Percentiles rank a stretch among this genome's conserved stretches.
Conservation (phyloP, 2,888 invertebrate species). For the Cryptocephalus primarius region DNA sequence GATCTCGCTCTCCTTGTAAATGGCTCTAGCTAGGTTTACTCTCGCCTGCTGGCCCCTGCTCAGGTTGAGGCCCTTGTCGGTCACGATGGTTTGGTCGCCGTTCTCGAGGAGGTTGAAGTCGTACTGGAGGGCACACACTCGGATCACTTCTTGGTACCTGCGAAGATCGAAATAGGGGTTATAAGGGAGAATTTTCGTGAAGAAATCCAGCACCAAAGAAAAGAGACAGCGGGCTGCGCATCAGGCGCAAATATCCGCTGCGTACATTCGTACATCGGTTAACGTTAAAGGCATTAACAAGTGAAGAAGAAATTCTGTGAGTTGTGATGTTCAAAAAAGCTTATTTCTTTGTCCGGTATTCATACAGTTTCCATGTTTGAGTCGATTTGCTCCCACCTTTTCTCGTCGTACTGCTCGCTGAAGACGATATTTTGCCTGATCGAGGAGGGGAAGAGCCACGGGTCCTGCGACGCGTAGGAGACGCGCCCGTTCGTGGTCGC, state of each 20-base stretch:
- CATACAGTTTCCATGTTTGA: no score
- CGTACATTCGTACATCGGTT: no score
- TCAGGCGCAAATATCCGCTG: no score
- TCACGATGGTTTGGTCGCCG: constrained; percentile 43
- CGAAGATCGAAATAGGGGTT: no score
- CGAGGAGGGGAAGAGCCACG: constrained; percentile 27
- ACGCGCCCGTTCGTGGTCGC: constrained; percentile 17
- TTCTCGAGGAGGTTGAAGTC: constrained; percentile 38
- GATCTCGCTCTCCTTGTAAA: constrained; percentile 26
- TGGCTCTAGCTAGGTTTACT: constrained; percentile 25
- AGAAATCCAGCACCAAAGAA: no score
- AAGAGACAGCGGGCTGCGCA: no score
- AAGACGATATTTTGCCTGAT: constrained; percentile 31
- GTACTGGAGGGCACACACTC: constrained; percentile 38
- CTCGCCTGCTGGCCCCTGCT: constrained; percentile 46
- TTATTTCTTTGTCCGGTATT: no score
- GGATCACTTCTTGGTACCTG: constrained; percentile 28
- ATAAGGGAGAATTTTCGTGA: no score
- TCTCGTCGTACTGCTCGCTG: constrained; percentile 26
- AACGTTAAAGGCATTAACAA: no score
- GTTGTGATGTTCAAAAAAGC: no score
- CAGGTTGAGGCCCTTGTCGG: constrained; percentile 50
- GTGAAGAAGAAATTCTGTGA: no score
- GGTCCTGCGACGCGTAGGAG: constrained; percentile 27
- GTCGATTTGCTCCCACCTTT: constrained; percentile 9